Base-by-base conservation (phyloP, 2,797 vertebrate species). In the Hirundo rustica region DNA sequence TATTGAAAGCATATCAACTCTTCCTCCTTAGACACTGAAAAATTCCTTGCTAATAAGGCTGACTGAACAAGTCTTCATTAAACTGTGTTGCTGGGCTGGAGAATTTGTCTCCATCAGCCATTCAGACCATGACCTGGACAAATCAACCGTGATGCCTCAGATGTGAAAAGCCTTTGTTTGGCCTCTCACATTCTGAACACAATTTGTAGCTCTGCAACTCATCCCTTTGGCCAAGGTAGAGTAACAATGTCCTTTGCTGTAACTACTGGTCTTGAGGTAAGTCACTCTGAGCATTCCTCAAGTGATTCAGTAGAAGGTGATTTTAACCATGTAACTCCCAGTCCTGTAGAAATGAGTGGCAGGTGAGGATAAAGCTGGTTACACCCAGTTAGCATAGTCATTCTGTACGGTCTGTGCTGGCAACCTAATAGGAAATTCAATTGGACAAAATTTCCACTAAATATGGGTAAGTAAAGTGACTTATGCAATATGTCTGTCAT, bases 11-110 rank as follows among this genome's bases (percentile, higher is more conserved):
- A 40, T 81, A 95, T 38, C 79, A 94, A 53, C 55, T 76, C 78
- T 67, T 92, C 61, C 62, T 89, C 73, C 38, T 89, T 68, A 89
- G 78, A 61, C 86, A 61, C 77, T 78, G 4, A 53, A 26, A 70
- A 81, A n/a, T 85, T 93, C 93, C 93, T 93, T 84, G 73, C 93
- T 95, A 92, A 96, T 94, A 96, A 94, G 94, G 82, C 88, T 95
- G 92, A 90, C 95, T 93, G 91, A 95, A 82, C 71, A 92, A 54
- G 75, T 96, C 94, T 97, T 97, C 96, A 96, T 97, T 96, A 96
- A 93, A 62, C 79, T 93, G 91, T 83, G 75, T 93, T 93, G 67
- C 85, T 71, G 88, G 32, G n/a, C 50, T 95, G 67, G 21, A 83
- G 74, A 89, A 64, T 88, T 96, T 92, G 71, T 74, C 51, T 61